Evolutionary conservation across 2,113 vertebrate genomes (phyloP).

Genomic region (Gila orcuttii): DNA sequence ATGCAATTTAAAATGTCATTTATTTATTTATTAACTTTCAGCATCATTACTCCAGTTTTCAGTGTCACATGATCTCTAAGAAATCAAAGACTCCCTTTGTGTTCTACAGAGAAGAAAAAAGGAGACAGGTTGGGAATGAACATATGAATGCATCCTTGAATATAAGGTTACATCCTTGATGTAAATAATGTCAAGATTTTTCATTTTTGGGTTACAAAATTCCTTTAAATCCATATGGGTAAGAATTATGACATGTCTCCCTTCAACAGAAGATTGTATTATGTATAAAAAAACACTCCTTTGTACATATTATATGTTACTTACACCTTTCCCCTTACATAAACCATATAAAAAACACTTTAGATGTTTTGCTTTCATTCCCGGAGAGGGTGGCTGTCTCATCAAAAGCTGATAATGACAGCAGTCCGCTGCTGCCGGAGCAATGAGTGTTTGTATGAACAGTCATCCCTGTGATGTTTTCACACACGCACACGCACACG

Average conservation of each 20-base stretch:
- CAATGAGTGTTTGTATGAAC: slow-evolving; percentile 29
- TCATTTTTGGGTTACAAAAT: not conserved
- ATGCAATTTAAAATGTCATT: too few species aligned
- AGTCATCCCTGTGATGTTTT: slow-evolving; percentile 16
- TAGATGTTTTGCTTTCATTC: slow-evolving; percentile 27
- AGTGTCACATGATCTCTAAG: too few species aligned
- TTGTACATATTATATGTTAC: not conserved
- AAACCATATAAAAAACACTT: not conserved
- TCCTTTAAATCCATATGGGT: not conserved
- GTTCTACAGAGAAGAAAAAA: not conserved
- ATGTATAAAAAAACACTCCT: not conserved
- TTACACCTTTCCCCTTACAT: slow-evolving; percentile 5
- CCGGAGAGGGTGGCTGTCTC: slow-evolving; percentile 28
- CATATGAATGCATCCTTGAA: not conserved
- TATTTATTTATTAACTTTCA: too few species aligned
- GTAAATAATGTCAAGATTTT: not conserved
- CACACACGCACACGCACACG: too few species aligned
- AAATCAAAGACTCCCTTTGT: not conserved
- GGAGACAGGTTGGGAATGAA: not conserved
- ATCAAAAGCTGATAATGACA: slow-evolving; percentile 55
- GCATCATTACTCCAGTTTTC: too few species aligned
- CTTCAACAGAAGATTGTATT: not conserved
- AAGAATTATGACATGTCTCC: not conserved
- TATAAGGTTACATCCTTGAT: not conserved
- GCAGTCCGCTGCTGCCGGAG: slow-evolving; percentile 26